These are phyloP conservation scores for Caerostris extrusa DNA, from an alignment of 1,140 invertebrate species.

Conservation along the genomic window DNA sequence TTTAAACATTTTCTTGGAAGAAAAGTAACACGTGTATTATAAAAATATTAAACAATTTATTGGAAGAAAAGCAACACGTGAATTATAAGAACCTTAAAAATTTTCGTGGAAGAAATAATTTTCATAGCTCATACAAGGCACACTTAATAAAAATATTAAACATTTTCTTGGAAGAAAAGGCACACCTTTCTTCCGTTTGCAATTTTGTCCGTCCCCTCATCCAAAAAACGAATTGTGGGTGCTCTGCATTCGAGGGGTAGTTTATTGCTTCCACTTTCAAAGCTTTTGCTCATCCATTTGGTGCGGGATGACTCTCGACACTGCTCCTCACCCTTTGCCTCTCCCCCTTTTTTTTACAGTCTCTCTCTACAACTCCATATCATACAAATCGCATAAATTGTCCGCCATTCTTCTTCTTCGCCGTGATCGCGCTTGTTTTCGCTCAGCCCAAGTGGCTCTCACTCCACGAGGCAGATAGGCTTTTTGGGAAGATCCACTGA, in stretches of 20 bases:
- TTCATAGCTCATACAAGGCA: no score
- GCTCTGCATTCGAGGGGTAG: slow-evolving; percentile 54
- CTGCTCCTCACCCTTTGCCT: background rate
- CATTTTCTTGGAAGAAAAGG: no score
- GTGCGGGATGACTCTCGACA: slow-evolving; percentile 64
- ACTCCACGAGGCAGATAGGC: slow-evolving; percentile 13
- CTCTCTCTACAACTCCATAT: slow-evolving; percentile 70
- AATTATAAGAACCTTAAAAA: no score
- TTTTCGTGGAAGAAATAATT: no score
- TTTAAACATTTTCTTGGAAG: no score
- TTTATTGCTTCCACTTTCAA: slow-evolving; percentile 76
- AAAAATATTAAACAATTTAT: no score
- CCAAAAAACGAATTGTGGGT: slow-evolving; percentile 48
- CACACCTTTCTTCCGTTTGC: background rate
- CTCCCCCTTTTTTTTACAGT: slow-evolving; percentile 59
- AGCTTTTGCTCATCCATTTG: slow-evolving; percentile 75
- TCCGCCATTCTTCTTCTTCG: slow-evolving; percentile 41
- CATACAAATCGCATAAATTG: slow-evolving; percentile 77
- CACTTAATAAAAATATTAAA: no score
- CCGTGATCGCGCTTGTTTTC: slow-evolving; percentile 37
- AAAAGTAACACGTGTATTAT: no score
- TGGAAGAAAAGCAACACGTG: no score
- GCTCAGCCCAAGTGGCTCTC: background rate
- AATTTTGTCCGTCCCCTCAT: slow-evolving; percentile 58
- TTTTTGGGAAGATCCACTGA: background rate